A percentile compares a stretch with the other conserved stretches of the same genome.
phyloP scores from a whole-genome alignment of 2,797 vertebrate species.

The Pterois miles region DNA sequence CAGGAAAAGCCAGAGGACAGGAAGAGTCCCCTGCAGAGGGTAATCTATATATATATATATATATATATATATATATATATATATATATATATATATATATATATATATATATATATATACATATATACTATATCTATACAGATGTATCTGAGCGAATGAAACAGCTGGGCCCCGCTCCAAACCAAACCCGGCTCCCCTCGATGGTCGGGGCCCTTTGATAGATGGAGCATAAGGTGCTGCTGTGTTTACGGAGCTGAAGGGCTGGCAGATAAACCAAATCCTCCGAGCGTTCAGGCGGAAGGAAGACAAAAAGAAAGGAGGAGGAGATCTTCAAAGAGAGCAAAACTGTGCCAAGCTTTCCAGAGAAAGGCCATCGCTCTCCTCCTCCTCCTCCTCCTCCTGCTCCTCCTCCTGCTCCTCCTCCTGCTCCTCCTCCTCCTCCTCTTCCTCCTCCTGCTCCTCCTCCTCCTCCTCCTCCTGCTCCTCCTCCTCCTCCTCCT shows the following conservation, averaged over 20 bases:
- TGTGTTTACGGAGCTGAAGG: constrained; percentile 36
- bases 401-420: background rate
- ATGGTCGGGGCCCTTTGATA: constrained; percentile 53
- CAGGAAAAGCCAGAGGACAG: too few relatives aligned
- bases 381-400: background rate
- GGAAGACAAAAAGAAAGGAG: constrained; percentile 30
- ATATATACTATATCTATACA: too few relatives aligned
- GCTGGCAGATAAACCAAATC: constrained; percentile 43
- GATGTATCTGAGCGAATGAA: constrained; percentile 30
- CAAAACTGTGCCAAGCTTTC: constrained; percentile 37
- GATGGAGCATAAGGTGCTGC: constrained; percentile 36
- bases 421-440: constrained; percentile 2
- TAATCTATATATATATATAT: background rate
- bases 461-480: background rate
- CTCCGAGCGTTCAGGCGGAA: constrained; percentile 40
- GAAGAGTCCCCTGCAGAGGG: constrained; percentile 16
- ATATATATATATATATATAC: constrained; percentile 5
- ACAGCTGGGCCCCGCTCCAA: constrained; percentile 36
- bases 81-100: background rate
- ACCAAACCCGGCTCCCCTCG: constrained; percentile 39
- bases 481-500: background rate
- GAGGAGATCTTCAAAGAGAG: constrained; percentile 54
- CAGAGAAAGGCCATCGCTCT: background rate
- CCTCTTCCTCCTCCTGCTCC: background rate
- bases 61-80: constrained; percentile 1